Base-by-base conservation (phyloP, 92 coral and sea anemone species). In the Bergia sp. region DNA sequence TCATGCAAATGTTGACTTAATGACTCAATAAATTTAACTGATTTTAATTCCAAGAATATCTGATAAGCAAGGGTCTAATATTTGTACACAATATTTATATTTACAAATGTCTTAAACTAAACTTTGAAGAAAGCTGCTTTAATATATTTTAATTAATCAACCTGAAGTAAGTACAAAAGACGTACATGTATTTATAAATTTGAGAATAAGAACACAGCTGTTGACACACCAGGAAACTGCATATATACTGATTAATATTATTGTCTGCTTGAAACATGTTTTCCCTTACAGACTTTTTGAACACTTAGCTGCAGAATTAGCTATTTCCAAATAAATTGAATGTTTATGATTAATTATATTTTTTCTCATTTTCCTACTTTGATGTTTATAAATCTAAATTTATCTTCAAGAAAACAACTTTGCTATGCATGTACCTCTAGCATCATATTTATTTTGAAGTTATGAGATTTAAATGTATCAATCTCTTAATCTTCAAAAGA, bases 1-100 rank as follows among this genome's bases (percentile, higher is more conserved):
- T 76, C 16, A 76, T 76, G 80, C 80, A 76, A 76, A 76, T 76
- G 69, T 40, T 73, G 44, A 3, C 5, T 39, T 76, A 76, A 76
- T 41, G 53, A 50, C 18, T 76, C 49, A 40, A 41, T 3, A 44
- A 76, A 16, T 76, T 76, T 1, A 40, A 74, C 39, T 37, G 21
- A 39, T 42, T 37, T 74, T 7, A 16, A 23, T 38, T 76, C 80
- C 41, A 74, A 41, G 29, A 76, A 76, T 41, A 42, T 73, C 77
- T 73, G 1, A 38, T 38, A 73, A 42, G 80, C 1, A 72, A 76
- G 11, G 45, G 80, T n/a, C 79, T 37, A 76, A 76, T 12, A 76
- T 38, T 76, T 76, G 53, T 76, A 40, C 53, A 76, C 15, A 7
- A 41, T 18, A 76, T 76, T 1, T 39, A 18, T 12, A 40, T 41